Evolutionary conservation across 2,113 vertebrate genomes (phyloP), one percentile per base, ranked within the genome.

Genomic region (Callorhinus ursinus): DNA sequence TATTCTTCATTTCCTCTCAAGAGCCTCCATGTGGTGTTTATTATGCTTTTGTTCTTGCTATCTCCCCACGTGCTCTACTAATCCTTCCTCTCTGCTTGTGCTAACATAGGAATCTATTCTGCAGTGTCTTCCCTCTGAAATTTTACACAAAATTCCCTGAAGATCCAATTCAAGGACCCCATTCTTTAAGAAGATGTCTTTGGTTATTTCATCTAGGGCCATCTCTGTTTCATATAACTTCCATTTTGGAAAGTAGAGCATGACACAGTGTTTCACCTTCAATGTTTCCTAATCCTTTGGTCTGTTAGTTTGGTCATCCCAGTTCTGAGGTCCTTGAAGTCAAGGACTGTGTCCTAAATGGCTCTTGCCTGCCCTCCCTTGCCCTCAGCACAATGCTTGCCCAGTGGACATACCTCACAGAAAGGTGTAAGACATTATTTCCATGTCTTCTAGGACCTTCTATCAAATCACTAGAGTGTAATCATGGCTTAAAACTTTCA

Each of bases 1-100:
- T 26, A 13, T 26, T 95, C 93, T 90, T 65, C n/a, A 63, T 31
- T 97, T 94, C 71, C 46, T 94, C 81, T 90, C 76, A 31, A 65
- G 28, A 46, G n/a, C 21, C 21, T 91, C 53, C 57, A 46, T 4
- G n/a, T n/a, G n/a, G n/a, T n/a, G 2, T 11, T 72, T 59, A 71
- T 36, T 22, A 93, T 51, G 31, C 5, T 57, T 88, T 61, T 53
- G 24, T 77, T 91, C 42, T 42, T 71, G 18, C 19, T 55, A 10
- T 76, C 88, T 81, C 18, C 26, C 90, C 61, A 42, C 0, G 0
- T 61, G 26, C 1, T 79, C 55, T 61, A n/a, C 26, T 51, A 51
- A n/a, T 33, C 28, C 94, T 51, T n/a, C 28, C 90, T 57, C 33
- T 39, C 59, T 77, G 1, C 28, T 31, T 1, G 1, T 4, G 4